These are phyloP conservation scores for Sarcophaga rosellei DNA, from an alignment of 2,888 invertebrate species.

Conservation along the genomic window DNA sequence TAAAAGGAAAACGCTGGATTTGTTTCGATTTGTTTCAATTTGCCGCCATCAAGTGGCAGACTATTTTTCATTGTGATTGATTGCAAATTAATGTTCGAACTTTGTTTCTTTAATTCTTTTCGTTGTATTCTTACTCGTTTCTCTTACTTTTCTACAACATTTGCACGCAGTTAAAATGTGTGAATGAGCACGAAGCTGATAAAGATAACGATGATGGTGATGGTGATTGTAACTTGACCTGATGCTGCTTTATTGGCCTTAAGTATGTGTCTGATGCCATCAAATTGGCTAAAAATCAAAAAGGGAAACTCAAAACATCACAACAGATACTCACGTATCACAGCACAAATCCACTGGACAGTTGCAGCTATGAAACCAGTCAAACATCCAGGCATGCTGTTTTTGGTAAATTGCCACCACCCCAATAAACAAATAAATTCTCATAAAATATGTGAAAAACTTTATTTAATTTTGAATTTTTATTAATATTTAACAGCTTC, in stretches of 20 bases:
- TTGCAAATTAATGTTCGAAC: conserved; percentile 43
- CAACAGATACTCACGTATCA: conserved; percentile 4
- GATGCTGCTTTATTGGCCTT: background rate
- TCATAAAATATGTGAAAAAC: conserved; percentile 16
- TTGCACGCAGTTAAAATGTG: background rate
- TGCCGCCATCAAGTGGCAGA: background rate
- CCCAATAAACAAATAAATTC: background rate
- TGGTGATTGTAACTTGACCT: background rate
- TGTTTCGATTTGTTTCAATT: background rate
- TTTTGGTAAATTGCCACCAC: conserved; percentile 1
- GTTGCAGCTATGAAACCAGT: background rate
- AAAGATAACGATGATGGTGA: background rate
- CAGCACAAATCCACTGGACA: background rate
- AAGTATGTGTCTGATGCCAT: background rate
- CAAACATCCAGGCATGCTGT: background rate
- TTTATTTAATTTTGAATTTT: conserved; percentile 24
- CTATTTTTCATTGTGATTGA: conserved; percentile 45
- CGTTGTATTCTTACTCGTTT: background rate
- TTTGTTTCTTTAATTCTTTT: conserved; percentile 8
- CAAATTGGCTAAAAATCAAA: background rate
- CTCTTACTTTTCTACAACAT: background rate
- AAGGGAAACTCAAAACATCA: background rate
- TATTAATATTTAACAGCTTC: conserved; percentile 1
- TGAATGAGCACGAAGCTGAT: too few species aligned
- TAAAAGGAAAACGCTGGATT: background rate